These are phyloP conservation scores for Varecia variegata DNA, from an alignment of 2,797 vertebrate species.

Conservation along the genomic window DNA sequence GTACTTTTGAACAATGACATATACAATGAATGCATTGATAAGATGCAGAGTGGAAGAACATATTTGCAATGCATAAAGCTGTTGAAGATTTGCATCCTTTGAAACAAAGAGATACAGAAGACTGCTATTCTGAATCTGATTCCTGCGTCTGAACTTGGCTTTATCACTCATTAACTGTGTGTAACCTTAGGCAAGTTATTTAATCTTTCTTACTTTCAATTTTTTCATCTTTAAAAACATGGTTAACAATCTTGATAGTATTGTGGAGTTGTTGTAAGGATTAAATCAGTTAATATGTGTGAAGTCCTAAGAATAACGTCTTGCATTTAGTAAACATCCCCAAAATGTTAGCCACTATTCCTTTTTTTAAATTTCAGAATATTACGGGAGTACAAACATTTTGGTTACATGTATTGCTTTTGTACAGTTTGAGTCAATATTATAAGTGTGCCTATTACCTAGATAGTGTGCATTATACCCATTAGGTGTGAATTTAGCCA, in stretches of 20 bases:
- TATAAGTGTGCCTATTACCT: no score
- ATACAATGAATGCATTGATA: background rate
- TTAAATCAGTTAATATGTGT: constrained; percentile 4
- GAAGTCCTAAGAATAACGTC: background rate
- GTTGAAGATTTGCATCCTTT: background rate
- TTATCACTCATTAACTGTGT: background rate
- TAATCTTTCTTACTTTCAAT: background rate
- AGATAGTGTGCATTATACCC: no score
- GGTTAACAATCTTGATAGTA: background rate
- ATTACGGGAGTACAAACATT: no score
- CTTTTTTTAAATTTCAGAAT: background rate
- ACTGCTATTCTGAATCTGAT: background rate
- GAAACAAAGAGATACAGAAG: background rate
- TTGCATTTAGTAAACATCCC: background rate
- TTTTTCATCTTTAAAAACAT: background rate
- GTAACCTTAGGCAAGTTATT: background rate
- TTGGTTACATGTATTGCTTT: no score
- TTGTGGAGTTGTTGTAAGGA: background rate
- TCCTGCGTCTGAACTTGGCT: background rate
- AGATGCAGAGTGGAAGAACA: background rate
- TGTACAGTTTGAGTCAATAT: no score
- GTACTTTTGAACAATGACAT: background rate
- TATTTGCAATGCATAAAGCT: background rate
- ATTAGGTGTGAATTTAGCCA: no score
- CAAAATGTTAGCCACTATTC: background rate